Evolutionary conservation across 2,797 vertebrate genomes (phyloP), one percentile per base, ranked within the genome.

Genomic region (Luscinia luscinia): DNA sequence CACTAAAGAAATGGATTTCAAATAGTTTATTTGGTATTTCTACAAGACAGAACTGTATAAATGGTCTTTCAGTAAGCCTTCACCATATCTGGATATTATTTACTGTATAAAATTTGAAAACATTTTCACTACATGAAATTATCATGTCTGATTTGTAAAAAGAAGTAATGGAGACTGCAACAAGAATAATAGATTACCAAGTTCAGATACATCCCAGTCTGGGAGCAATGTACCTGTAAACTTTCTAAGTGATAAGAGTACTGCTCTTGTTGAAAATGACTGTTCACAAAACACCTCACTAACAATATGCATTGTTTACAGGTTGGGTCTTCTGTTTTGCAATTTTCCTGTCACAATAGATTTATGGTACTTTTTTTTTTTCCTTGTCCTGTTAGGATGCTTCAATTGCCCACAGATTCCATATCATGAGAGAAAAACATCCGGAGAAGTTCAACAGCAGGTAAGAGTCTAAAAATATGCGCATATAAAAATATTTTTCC

Each of bases 361-460:
- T 83, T 85, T 84, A 45, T 68, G 9, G 22, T 70, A 8, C 6
- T 23, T 78, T 86, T 30, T 20, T 78, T 86, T 61, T 19, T 38
- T 38, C 78, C 94, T 90, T 81, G 85, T 95, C 24, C 41, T 95
- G 45, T 61, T 97, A 99, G 99, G 99, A 99, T 78, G 98, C 98
- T 87, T 99, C 98, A 81, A 99, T 99, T 68, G 98, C 98, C 52
- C 98, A 99, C 96, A 98, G 98, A 94, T 99, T 99, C 96, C 99
- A 99, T 40, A 98, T 99, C 63, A 99, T 99, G 99, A 98, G 98
- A 95, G 98, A 99, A 97, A 99, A 98, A 94, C 98, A 99, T 93
- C 98, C 98, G 30, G 98, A 99, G 97, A 98, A 98, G 96, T 99
- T 99, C 96, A 99, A 98, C 98, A 99, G 99, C 94, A 98, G 98